These are phyloP conservation scores for Dimorphilus gyrociliatus DNA, from an alignment of 2,888 invertebrate species.

Conservation along the genomic window DNA sequence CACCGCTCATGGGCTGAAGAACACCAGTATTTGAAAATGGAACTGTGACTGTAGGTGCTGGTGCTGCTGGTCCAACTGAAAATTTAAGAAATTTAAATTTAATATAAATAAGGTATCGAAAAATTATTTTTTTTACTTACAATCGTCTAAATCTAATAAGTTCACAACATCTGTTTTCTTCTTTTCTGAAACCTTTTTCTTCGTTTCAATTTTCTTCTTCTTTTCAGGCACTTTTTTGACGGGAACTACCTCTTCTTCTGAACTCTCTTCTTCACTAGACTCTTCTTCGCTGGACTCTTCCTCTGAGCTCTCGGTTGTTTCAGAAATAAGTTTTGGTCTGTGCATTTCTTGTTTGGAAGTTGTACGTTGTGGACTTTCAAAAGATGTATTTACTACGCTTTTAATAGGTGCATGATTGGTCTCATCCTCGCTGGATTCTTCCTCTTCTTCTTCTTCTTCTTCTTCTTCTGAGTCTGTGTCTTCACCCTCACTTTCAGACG, in stretches of 20 bases:
- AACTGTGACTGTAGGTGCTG: no score
- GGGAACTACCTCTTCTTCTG: constrained; percentile 9
- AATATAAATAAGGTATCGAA: not conserved
- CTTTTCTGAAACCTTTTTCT: constrained; percentile 19
- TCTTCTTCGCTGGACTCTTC: constrained; percentile 20
- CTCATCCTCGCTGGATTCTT: constrained; percentile 6
- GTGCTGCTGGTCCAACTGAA: no score
- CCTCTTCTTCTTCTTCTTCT: constrained; percentile 9
- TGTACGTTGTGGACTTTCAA: not conserved
- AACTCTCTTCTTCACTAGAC: constrained; percentile 14
- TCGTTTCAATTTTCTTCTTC: constrained; percentile 2
- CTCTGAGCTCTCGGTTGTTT: constrained; percentile 13
- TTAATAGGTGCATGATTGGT: constrained; percentile 6
- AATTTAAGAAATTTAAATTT: not conserved
- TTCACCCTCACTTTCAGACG: constrained; percentile 7
- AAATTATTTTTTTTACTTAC: constrained; percentile 37
- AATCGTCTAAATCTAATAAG: constrained; percentile 61
- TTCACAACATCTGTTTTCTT: constrained; percentile 64
- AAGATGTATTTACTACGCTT: no score
- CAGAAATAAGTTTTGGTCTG: constrained; percentile 9
- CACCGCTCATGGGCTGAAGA: no score
- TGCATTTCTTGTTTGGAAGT: constrained; percentile 2
- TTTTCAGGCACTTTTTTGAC: constrained; percentile 1
- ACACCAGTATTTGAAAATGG: no score
- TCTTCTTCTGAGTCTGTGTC: no score